These are phyloP conservation scores for Coelopa frigida DNA, from an alignment of 1,140 invertebrate genomes.

Conservation along the genomic window DNA sequence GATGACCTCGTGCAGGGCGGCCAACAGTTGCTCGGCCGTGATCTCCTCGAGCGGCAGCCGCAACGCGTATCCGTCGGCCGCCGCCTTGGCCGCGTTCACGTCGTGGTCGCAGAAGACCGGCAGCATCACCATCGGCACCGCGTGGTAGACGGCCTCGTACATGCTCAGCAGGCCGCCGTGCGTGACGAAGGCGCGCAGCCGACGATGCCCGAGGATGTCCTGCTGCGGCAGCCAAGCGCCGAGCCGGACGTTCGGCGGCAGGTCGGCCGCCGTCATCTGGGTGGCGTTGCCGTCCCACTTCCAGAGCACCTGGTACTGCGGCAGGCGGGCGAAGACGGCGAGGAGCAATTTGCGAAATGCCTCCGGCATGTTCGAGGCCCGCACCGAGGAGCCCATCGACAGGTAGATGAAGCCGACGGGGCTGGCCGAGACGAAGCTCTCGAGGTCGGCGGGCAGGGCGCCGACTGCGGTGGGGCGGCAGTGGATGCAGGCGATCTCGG, in stretches of 20 bases:
- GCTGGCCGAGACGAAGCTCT: constrained; percentile 56
- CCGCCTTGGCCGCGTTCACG: constrained; percentile 62
- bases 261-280: constrained; percentile 54
- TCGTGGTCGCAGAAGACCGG: constrained; percentile 71
- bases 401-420: constrained; percentile 65
- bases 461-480: constrained; percentile 62
- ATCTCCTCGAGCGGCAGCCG: constrained; percentile 41
- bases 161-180: constrained; percentile 71
- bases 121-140: constrained; percentile 60
- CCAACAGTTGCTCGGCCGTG: constrained; percentile 41
- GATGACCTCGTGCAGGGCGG: constrained; percentile 45
- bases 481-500: constrained; percentile 71
- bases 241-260: constrained; percentile 58
- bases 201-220: constrained; percentile 66
- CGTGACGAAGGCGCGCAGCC: constrained; percentile 66
- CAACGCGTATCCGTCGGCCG: constrained; percentile 51
- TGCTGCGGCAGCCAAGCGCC: constrained; percentile 71
- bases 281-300: constrained; percentile 61
- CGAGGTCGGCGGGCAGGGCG: constrained; percentile 50
- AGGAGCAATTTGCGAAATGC: constrained; percentile 56
- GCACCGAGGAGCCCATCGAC: constrained; percentile 68
- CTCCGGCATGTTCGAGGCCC: constrained; percentile 61
- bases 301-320: constrained; percentile 61
- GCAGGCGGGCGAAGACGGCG: constrained; percentile 57
- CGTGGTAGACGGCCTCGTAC: constrained; percentile 70